phyloP scores from a whole-genome alignment of 2,113 vertebrate genomes.

The Andinoacara biseriatus region DNA sequence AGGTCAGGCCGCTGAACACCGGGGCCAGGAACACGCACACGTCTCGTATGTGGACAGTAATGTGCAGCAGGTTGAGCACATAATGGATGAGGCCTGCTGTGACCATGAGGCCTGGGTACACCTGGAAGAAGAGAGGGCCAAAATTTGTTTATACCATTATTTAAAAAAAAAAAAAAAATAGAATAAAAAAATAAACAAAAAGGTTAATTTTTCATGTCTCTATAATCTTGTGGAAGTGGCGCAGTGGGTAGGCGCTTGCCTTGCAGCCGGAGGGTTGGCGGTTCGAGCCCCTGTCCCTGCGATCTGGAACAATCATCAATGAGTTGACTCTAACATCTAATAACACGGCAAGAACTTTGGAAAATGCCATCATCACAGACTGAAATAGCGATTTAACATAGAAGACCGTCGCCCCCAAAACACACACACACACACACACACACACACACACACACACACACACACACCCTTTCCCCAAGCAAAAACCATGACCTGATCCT shows the following conservation, averaged over 20 bases:
- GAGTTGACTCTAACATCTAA: too few relatives aligned
- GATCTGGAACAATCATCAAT: too few relatives aligned
- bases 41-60: constrained; percentile 95
- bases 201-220: too few relatives aligned
- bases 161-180: not conserved
- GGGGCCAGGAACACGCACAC: constrained; percentile 96
- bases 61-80: constrained; percentile 92
- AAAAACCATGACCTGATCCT: constrained; percentile 88
- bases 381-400: too few relatives aligned
- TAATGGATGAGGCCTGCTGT: constrained; percentile 98
- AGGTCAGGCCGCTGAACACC: constrained; percentile 95
- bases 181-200: not conserved
- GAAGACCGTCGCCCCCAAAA: too few relatives aligned
- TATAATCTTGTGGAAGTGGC: too few relatives aligned
- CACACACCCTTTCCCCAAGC: constrained; percentile 83
- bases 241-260: too few relatives aligned
- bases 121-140: constrained; percentile 74
- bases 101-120: constrained; percentile 95
- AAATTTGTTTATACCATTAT: not conserved
- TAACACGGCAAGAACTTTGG: too few relatives aligned
- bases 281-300: too few relatives aligned
- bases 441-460: not conserved
- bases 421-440: constrained; percentile 9
- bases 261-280: too few relatives aligned
- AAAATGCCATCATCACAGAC: too few relatives aligned